Base-by-base conservation (phyloP, 2,113 vertebrate genomes). In the Corythaixoides concolor region DNA sequence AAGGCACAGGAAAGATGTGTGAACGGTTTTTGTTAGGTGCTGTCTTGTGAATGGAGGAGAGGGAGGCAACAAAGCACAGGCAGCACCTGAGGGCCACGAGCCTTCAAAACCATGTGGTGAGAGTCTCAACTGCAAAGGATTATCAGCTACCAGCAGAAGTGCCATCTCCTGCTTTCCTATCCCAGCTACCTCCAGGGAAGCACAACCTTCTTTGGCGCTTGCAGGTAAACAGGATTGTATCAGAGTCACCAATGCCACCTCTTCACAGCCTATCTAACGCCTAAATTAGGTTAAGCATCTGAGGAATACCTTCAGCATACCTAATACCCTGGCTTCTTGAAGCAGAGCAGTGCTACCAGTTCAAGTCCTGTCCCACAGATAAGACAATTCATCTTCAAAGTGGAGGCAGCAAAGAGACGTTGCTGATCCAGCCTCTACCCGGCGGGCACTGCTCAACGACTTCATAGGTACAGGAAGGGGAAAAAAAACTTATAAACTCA, bases 271-370 rank as follows among this genome's bases (percentile, higher is more conserved):
- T 37, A 5, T 27, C 37, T 33, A n/a, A 66, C 27, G 12, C n/a
- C 60, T 64, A 50, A 52, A 63, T 52, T 19, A 58, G 41, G n/a
- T 8, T 8, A 50, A 67, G 37, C 15, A 16, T 37, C 30, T 72
- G 28, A 67, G 47, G 35, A 81, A 32, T 21, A 32, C 43, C 64
- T 74, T 69, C 80, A 67, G 60, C 63, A 21, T 8, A 10, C 11
- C 58, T 8, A 16, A 20, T 33, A n/a, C 12, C 21, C 19, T 28
- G 45, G 15, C 16, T 21, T 33, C 64, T 74, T 0, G 0, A n/a
- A 89, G 73, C 41, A 67, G 30, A 43, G 41, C 30, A 15, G 9
- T 15, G 41, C 55, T 91, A 45, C 11, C 68, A 15, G 17, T 35
- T 45, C 47, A 35, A 24, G 32, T 26, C 70, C 45, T 4, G 1